phyloP scores from a whole-genome alignment of 2,113 vertebrate species.

The Gallinago media region DNA sequence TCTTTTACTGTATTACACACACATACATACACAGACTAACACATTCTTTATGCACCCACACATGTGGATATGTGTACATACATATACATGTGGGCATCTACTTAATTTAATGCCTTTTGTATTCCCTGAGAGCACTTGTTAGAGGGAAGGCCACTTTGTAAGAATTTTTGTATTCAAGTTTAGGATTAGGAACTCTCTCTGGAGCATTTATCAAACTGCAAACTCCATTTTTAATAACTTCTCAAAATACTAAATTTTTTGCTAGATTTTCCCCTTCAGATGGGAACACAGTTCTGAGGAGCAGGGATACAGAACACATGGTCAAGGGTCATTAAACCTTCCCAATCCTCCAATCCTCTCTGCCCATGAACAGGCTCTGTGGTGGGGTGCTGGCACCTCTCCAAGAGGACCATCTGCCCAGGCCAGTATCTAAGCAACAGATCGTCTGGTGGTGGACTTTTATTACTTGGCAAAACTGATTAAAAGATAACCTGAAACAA shows the following conservation, averaged over 20 bases:
- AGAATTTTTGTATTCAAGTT: not conserved
- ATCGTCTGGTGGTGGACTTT: not conserved
- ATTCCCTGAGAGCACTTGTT: not conserved
- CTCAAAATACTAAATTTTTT: not conserved
- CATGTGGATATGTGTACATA: not conserved
- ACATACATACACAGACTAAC: not conserved
- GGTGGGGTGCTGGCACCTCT: not conserved
- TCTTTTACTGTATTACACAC: not conserved
- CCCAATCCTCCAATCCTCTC: not conserved
- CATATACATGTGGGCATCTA: not conserved
- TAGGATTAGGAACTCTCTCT: not conserved
- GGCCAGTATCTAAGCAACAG: slow-evolving; percentile 4
- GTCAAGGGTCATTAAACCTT: not conserved
- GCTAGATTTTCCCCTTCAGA: not conserved
- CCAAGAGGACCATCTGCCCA: slow-evolving; percentile 10
- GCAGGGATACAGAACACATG: not conserved
- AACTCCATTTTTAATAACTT: not conserved
- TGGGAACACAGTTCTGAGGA: not conserved
- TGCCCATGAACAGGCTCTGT: not conserved
- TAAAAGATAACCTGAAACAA: not conserved
- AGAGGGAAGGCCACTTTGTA: not conserved
- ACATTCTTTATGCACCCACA: not conserved
- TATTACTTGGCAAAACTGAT: not conserved
- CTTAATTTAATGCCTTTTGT: not conserved
- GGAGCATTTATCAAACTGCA: not conserved